These are phyloP conservation scores for Anastrepha obliqua DNA, from an alignment of 1,140 invertebrate genomes.

Conservation along the genomic window DNA sequence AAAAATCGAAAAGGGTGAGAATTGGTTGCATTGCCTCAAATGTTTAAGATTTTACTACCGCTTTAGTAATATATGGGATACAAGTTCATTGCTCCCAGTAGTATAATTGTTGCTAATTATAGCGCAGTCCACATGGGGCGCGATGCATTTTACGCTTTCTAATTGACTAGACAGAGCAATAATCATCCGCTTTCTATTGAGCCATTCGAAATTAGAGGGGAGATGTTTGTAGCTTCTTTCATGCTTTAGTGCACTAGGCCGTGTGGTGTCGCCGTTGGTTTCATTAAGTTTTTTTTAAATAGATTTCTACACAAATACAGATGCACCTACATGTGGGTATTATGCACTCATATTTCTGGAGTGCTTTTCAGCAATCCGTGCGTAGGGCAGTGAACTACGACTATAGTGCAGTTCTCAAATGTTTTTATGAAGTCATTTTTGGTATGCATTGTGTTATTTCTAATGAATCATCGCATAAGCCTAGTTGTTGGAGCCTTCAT, in stretches of 20 bases:
- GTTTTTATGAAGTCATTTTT: neutral
- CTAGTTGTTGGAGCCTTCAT: neutral
- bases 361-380: too few relatives aligned
- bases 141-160: constrained; percentile 25
- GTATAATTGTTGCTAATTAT: neutral
- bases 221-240: neutral
- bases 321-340: too few relatives aligned
- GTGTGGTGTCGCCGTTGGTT: neutral
- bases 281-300: neutral
- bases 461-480: neutral
- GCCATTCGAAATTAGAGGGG: neutral
- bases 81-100: constrained; percentile 2
- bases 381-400: neutral
- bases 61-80: neutral
- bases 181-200: neutral
- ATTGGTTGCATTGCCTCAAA: too few relatives aligned
- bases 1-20: too few relatives aligned
- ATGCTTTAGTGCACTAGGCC: neutral
- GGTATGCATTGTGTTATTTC: neutral
- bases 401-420: neutral
- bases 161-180: neutral
- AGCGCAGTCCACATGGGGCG: neutral
- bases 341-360: too few relatives aligned
- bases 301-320: neutral
- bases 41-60: neutral